Conservation (phyloP, 2,113 vertebrate species). For the Cyphomyrus discorhynchus region DNA sequence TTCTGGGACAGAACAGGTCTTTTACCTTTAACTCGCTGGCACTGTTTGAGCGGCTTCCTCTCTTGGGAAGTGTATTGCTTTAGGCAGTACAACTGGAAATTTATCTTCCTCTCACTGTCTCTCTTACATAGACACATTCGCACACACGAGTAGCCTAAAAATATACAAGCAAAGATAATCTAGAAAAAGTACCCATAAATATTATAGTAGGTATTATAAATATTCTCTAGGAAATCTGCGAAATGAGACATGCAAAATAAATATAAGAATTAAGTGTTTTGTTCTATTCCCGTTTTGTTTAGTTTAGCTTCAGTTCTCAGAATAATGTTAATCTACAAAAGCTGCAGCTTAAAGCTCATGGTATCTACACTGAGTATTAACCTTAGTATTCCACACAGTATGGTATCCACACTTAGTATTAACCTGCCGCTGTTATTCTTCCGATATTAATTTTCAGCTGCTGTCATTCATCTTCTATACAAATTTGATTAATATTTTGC, state of each 20-base stretch:
- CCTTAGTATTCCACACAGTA: not conserved
- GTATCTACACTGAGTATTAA: not conserved
- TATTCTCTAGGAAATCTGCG: not conserved
- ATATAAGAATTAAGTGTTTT: not conserved
- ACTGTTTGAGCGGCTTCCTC: constrained; percentile 37
- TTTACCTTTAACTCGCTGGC: constrained; percentile 39
- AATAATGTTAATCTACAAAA: not conserved
- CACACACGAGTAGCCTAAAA: constrained; percentile 1
- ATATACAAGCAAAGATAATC: not conserved
- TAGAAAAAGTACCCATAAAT: not conserved
- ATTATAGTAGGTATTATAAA: not conserved
- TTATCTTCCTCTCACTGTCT: constrained; percentile 39
- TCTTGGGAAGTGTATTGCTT: constrained; percentile 61
- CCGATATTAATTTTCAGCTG: not conserved
- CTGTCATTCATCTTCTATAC: not conserved
- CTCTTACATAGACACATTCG: constrained; percentile 14
- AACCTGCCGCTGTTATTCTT: not conserved
- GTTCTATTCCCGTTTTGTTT: not conserved
- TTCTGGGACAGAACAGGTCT: constrained; percentile 10
- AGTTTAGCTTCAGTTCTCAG: not conserved
- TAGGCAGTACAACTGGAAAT: constrained; percentile 55
- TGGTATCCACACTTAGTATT: not conserved
- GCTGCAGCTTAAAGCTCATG: not conserved
- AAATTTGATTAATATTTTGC: not conserved
- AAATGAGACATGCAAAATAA: not conserved